Percentiles rank a stretch among this genome's conserved stretches.
Conservation (phyloP, 2,797 vertebrate genomes). For the Onychomys arenicola region DNA sequence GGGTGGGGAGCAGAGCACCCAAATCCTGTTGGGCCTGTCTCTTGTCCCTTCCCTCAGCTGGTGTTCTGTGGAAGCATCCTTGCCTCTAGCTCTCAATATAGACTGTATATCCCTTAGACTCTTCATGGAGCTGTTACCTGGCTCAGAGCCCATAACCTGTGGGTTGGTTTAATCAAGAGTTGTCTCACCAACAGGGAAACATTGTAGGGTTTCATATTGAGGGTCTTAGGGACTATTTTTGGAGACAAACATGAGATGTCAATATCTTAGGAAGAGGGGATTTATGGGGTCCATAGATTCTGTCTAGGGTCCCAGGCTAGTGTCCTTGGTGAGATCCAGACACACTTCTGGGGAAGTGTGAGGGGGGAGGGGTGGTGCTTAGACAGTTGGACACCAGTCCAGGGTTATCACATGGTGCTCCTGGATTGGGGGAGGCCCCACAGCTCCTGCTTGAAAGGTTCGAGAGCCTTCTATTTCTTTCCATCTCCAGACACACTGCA, state of each 20-base stretch:
- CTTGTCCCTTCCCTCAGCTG: neutral
- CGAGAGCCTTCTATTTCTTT: neutral
- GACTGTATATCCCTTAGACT: neutral
- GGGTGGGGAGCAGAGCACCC: rapidly evolving
- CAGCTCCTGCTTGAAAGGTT: neutral
- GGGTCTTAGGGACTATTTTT: neutral
- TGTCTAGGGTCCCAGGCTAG: neutral
- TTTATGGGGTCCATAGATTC: neutral
- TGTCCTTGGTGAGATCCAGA: constrained; percentile 2
- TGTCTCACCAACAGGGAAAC: neutral
- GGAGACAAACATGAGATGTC: neutral
- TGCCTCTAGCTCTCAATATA: neutral
- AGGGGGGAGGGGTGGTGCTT: neutral
- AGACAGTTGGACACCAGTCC: neutral
- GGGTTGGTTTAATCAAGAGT: neutral
- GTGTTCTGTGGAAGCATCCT: rapidly evolving
- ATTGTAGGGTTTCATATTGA: rapidly evolving
- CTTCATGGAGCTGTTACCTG: neutral
- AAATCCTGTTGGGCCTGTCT: neutral
- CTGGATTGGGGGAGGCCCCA: neutral
- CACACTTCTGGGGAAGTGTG: neutral
- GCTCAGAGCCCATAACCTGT: neutral
- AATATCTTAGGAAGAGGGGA: neutral
- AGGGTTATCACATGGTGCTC: rapidly evolving
- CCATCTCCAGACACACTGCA: neutral